Evolutionary conservation across 2,888 invertebrate species (phyloP).

Genomic region (Sceliomorpha sp.): DNA sequence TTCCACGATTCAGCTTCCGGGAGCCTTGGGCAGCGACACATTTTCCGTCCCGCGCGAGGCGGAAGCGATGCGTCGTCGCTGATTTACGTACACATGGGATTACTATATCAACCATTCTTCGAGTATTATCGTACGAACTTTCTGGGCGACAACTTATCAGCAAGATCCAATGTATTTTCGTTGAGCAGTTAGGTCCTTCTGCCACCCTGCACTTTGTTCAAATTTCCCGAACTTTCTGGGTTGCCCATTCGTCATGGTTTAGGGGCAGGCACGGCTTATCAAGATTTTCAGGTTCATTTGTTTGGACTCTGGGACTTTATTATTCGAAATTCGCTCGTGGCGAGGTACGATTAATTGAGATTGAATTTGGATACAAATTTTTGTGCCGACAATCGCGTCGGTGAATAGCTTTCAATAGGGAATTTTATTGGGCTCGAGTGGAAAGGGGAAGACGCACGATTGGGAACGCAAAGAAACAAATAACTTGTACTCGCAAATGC

Average conservation of each 20-base stretch:
- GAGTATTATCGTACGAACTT: constrained; percentile 45
- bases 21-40: constrained; percentile 55
- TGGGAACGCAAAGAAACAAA: constrained; percentile 6
- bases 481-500: constrained; percentile 11
- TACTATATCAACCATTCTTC: constrained; percentile 43
- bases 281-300: constrained; percentile 18
- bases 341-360: no score
- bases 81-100: constrained; percentile 63
- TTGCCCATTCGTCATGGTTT: constrained; percentile 34
- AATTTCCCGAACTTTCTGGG: constrained; percentile 27
- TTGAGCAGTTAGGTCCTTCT: constrained; percentile 21
- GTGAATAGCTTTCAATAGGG: no score
- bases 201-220: constrained; percentile 12
- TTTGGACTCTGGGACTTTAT: no score
- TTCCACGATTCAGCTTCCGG: constrained; percentile 62
- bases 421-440: no score
- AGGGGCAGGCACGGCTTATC: constrained; percentile 11
- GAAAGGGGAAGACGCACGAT: neutral
- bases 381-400: no score
- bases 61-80: constrained; percentile 70
- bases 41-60: constrained; percentile 58
- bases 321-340: no score
- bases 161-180: constrained; percentile 38
- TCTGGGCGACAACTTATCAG: constrained; percentile 42
- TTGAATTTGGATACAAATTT: no score